phyloP scores from a whole-genome alignment of 1,140 invertebrate genomes.

The Lysiphlebus fabarum region DNA sequence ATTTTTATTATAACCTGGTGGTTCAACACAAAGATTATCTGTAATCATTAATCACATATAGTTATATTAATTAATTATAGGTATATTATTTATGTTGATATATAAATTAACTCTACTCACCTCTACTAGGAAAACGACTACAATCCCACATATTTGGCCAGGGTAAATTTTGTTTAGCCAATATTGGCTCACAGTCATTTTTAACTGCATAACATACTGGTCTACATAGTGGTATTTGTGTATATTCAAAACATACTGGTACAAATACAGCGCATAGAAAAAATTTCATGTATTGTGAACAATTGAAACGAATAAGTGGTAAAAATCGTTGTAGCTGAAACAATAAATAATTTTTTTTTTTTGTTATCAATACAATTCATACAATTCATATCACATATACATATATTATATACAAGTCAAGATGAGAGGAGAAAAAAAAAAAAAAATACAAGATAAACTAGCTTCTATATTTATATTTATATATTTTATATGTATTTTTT shows the following conservation, averaged over 20 bases:
- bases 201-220: slow-evolving; percentile 80
- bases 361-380: slow-evolving; percentile 8
- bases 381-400: too few species aligned
- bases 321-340: slow-evolving; percentile 73
- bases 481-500: too few species aligned
- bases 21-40: slow-evolving; percentile 47
- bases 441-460: too few species aligned
- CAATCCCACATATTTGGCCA: slow-evolving; percentile 81
- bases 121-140: slow-evolving; percentile 45
- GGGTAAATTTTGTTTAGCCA: slow-evolving; percentile 66
- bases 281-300: slow-evolving; percentile 79
- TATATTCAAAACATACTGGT: slow-evolving; percentile 87
- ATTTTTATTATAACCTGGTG: too few species aligned
- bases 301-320: slow-evolving; percentile 79
- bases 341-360: slow-evolving; percentile 18
- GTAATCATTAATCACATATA: slow-evolving; percentile 20
- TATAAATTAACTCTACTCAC: slow-evolving; percentile 29
- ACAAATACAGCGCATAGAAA: slow-evolving; percentile 90
- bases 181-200: slow-evolving; percentile 71
- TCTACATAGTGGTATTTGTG: slow-evolving; percentile 83
- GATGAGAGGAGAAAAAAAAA: too few species aligned
- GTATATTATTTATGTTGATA: too few species aligned
- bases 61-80: too few species aligned
- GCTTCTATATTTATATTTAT: too few species aligned
- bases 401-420: too few species aligned